Conservation (phyloP, 2,113 vertebrate species). For the Bettongia penicillata region DNA sequence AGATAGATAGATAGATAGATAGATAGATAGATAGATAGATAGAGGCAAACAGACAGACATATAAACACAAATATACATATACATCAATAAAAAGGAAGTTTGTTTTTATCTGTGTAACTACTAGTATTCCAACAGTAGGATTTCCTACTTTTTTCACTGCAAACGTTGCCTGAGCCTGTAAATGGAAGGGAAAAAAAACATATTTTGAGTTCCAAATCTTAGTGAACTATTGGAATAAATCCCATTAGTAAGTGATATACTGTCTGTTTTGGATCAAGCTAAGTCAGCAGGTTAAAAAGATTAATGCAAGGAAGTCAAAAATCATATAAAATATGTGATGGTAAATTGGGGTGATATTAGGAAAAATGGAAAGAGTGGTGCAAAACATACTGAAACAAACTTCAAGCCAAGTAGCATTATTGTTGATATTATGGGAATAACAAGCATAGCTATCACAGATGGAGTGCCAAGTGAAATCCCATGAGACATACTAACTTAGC, state of each 20-base stretch:
- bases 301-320: neutral
- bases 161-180: neutral
- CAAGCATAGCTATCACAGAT: conserved; percentile 10
- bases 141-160: neutral
- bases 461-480: conserved; percentile 24
- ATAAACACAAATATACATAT: neutral
- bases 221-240: neutral
- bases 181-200: neutral
- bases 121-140: neutral
- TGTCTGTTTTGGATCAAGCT: neutral
- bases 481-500: conserved; percentile 39
- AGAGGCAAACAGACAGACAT: neutral
- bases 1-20: neutral
- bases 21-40: neutral
- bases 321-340: neutral
- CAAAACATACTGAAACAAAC: conserved; percentile 48
- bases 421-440: conserved; percentile 3
- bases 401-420: conserved; percentile 29
- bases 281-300: neutral
- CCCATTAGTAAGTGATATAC: neutral
- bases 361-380: neutral
- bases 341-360: neutral
- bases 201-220: neutral
- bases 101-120: neutral
- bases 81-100: neutral